phyloP scores from a whole-genome alignment of 2,888 invertebrate genomes.

The Apamea anceps region DNA sequence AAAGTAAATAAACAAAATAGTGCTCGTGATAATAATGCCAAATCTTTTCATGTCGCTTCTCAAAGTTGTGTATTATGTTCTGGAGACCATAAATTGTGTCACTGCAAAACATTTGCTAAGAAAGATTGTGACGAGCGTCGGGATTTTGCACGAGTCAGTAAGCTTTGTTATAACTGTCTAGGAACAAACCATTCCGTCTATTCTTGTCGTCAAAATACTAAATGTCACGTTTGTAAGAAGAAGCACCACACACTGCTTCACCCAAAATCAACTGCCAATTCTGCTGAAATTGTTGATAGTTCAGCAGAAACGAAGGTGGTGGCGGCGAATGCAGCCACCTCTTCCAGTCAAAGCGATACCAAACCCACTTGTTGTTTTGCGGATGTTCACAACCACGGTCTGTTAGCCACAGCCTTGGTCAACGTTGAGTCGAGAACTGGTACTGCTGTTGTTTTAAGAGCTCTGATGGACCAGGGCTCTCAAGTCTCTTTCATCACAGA shows the following conservation, averaged over 20 bases:
- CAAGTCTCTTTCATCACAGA: slow-evolving; percentile 6
- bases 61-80: too few relatives aligned
- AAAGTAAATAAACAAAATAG: neutral
- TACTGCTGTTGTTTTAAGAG: slow-evolving; percentile 7
- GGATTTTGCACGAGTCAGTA: slow-evolving; percentile 5
- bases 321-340: neutral
- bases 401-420: slow-evolving; percentile 8
- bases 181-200: neutral
- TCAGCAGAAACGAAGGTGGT: neutral
- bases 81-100: too few relatives aligned
- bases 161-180: slow-evolving; percentile 4
- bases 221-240: slow-evolving; percentile 7
- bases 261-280: slow-evolving; percentile 2
- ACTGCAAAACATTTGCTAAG: neutral
- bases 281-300: neutral
- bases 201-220: neutral
- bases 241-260: slow-evolving; percentile 5
- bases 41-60: too few relatives aligned
- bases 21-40: neutral
- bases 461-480: slow-evolving; percentile 4
- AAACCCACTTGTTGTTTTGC: too few relatives aligned
- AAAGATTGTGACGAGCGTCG: slow-evolving; percentile 4
- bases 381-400: slow-evolving; percentile 3
- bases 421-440: slow-evolving; percentile 6
- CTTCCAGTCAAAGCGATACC: slow-evolving; percentile 5